Conservation (phyloP, 2,113 vertebrate genomes). For the Penelope pileata region DNA sequence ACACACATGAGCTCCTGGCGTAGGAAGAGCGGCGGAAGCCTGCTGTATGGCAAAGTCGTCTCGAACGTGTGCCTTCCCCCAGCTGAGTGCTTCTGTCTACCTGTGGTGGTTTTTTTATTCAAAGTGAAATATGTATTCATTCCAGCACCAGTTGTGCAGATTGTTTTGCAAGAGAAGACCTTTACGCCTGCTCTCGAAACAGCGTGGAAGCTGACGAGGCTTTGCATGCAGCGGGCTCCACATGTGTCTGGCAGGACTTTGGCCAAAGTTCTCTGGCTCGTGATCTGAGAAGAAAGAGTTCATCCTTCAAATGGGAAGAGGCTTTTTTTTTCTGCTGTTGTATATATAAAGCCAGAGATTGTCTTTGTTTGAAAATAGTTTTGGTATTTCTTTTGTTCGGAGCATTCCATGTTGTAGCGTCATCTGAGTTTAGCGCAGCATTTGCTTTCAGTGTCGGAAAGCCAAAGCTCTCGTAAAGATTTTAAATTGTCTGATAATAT, state of each 20-base stretch:
- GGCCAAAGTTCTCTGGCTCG: not conserved
- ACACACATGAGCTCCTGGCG: not conserved
- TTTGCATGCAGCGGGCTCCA: not conserved
- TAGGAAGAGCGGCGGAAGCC: not conserved
- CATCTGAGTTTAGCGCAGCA: not conserved
- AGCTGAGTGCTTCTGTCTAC: not conserved
- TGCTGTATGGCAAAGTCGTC: not conserved
- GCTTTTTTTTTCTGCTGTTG: not conserved
- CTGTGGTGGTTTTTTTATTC: not conserved
- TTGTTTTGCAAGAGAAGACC: not conserved
- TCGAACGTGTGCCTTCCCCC: not conserved
- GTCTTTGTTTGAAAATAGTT: not conserved
- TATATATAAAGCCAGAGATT: not conserved
- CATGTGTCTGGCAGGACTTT: not conserved
- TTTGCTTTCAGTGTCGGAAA: constrained; percentile 18
- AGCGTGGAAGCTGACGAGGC: not conserved
- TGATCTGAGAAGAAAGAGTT: not conserved
- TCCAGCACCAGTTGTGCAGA: not conserved
- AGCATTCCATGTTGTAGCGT: not conserved
- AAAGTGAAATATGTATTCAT: accelerated
- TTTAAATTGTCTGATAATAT: constrained; percentile 37
- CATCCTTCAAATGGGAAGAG: not conserved
- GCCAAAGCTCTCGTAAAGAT: constrained; percentile 13
- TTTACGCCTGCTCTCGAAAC: accelerated
- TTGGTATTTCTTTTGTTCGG: not conserved